Conservation (phyloP, 2,797 vertebrate species). For the Myotis daubentonii region DNA sequence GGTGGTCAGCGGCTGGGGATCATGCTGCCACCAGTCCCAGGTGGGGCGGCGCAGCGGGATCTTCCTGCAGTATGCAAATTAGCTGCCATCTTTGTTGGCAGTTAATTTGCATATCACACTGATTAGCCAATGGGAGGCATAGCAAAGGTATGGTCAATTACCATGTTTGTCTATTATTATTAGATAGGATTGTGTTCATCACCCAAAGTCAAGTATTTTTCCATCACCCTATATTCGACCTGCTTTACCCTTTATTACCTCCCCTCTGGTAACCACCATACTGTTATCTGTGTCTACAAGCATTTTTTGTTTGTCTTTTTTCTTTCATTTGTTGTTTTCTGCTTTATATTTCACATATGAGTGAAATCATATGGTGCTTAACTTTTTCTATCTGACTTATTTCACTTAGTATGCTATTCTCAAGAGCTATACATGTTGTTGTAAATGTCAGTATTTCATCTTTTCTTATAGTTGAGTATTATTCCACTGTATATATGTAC, state of each 20-base stretch:
- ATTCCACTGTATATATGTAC: background rate
- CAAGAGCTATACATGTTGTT: background rate
- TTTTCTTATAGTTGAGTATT: background rate
- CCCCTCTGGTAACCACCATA: background rate
- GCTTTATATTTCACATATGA: background rate
- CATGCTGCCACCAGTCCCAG: no score
- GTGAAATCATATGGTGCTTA: background rate
- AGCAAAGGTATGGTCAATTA: no score
- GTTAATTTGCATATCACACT: no score
- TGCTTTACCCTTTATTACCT: background rate
- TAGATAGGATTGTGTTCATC: background rate
- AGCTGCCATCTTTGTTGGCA: rapidly evolving
- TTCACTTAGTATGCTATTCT: background rate
- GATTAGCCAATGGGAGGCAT: no score
- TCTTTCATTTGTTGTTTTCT: background rate
- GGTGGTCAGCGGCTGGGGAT: no score
- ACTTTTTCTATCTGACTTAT: background rate
- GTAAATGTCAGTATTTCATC: background rate
- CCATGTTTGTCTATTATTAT: no score
- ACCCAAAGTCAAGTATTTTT: background rate
- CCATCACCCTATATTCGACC: background rate
- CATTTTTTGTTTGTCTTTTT: background rate
- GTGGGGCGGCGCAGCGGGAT: no score
- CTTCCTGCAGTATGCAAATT: no score
- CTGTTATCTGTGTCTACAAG: background rate